Evolutionary conservation across 1,140 invertebrate genomes (phyloP).

Genomic region (Zaprionus capensis): DNA sequence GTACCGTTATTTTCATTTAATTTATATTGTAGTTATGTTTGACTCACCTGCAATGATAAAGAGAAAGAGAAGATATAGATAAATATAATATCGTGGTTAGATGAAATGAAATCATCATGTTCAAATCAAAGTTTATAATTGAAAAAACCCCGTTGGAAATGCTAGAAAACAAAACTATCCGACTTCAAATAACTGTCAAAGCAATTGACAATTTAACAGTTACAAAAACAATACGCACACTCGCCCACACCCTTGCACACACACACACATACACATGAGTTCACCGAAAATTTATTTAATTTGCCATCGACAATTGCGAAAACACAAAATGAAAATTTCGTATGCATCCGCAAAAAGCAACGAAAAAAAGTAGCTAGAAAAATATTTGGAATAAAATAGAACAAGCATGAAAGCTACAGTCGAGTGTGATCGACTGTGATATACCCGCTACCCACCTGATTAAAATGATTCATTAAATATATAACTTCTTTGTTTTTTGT

Average conservation of each 20-base stretch:
- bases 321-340: slow-evolving; percentile 34
- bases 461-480: too few species aligned
- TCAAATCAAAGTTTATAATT: neutral
- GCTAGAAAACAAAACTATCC: slow-evolving; percentile 18
- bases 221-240: slow-evolving; percentile 30
- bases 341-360: slow-evolving; percentile 9
- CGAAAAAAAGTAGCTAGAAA: slow-evolving; percentile 17
- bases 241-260: neutral
- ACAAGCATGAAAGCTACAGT: neutral
- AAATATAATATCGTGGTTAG: slow-evolving; percentile 3
- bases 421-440: too few species aligned
- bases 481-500: too few species aligned
- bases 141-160: slow-evolving; percentile 14
- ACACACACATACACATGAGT: slow-evolving; percentile 25
- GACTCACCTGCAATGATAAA: slow-evolving; percentile 1
- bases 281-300: slow-evolving; percentile 62
- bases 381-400: neutral
- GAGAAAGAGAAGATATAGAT: neutral
- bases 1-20: neutral
- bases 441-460: too few species aligned
- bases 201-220: slow-evolving; percentile 62
- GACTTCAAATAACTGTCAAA: slow-evolving; percentile 45
- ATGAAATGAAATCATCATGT: slow-evolving; percentile 1
- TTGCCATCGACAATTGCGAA: slow-evolving; percentile 54
- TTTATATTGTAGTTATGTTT: neutral